Conservation (phyloP, 2,113 vertebrate species). For the Alces alces region DNA sequence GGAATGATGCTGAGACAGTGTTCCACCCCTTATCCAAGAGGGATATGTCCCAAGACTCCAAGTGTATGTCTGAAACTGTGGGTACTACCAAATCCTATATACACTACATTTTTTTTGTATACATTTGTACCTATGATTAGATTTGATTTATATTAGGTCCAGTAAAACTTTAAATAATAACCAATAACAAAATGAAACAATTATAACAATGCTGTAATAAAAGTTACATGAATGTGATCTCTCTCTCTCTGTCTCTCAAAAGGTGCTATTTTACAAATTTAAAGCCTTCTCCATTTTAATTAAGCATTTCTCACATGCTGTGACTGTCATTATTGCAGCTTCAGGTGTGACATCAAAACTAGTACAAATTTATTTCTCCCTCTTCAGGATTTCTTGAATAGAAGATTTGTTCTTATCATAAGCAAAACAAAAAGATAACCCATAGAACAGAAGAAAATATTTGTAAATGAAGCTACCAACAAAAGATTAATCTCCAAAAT, state of each 20-base stretch:
- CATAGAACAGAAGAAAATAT: not conserved
- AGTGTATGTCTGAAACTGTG: not conserved
- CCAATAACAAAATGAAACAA: not conserved
- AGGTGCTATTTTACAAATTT: not conserved
- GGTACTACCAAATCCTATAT: not conserved
- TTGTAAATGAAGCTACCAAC: not conserved
- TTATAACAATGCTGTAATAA: not conserved
- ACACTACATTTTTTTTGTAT: not conserved
- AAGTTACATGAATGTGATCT: not conserved
- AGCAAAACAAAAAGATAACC: not conserved
- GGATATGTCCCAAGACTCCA: not conserved
- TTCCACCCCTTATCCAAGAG: not conserved
- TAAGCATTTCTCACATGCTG: not conserved
- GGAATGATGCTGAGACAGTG: not conserved
- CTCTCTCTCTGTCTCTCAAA: not conserved
- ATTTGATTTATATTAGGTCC: not conserved
- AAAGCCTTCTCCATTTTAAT: not conserved
- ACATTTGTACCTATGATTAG: not conserved
- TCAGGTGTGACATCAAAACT: not conserved
- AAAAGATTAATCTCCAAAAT: not conserved
- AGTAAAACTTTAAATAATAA: not conserved
- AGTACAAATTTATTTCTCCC: not conserved
- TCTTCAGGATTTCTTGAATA: not conserved
- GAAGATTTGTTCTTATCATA: not conserved
- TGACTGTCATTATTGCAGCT: not conserved